Percentiles rank a stretch among this genome's conserved stretches.
These are phyloP conservation scores for Zaprionus camerounensis DNA, from an alignment of 1,140 invertebrate genomes.

Conservation along the genomic window DNA sequence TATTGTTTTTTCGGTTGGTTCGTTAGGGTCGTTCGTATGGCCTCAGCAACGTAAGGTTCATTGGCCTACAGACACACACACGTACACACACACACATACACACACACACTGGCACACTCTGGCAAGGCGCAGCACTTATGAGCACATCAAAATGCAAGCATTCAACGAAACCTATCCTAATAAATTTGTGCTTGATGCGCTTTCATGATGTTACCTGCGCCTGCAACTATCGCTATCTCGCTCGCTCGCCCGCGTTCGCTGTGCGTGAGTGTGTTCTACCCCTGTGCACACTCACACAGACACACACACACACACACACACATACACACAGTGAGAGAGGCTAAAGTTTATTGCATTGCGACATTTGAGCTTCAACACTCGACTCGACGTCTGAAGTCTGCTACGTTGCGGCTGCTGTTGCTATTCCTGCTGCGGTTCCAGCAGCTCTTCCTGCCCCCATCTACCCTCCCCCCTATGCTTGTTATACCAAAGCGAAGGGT, in stretches of 20 bases:
- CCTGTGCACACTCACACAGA: constrained; percentile 50
- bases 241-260: constrained; percentile 12
- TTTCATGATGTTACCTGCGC: constrained; percentile 78
- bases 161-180: constrained; percentile 82
- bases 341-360: constrained; percentile 80
- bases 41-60: constrained; percentile 53
- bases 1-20: constrained; percentile 17
- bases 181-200: constrained; percentile 82
- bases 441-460: background rate
- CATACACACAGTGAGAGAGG: constrained; percentile 4
- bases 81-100: background rate
- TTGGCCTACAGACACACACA: constrained; percentile 54
- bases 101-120: background rate
- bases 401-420: constrained; percentile 47
- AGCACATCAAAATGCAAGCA: constrained; percentile 78
- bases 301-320: constrained; percentile 15
- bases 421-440: constrained; percentile 49
- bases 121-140: constrained; percentile 32
- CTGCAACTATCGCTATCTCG: constrained; percentile 16
- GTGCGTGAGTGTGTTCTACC: constrained; percentile 31
- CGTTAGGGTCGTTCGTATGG: constrained; percentile 18
- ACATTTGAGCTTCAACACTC: constrained; percentile 82
- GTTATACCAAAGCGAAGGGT: constrained; percentile 56
- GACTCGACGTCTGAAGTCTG: constrained; percentile 79
- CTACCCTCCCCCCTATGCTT: constrained; percentile 19